Evolutionary conservation across 2,888 invertebrate genomes (phyloP).

Genomic region (Tupiocoris notatus): DNA sequence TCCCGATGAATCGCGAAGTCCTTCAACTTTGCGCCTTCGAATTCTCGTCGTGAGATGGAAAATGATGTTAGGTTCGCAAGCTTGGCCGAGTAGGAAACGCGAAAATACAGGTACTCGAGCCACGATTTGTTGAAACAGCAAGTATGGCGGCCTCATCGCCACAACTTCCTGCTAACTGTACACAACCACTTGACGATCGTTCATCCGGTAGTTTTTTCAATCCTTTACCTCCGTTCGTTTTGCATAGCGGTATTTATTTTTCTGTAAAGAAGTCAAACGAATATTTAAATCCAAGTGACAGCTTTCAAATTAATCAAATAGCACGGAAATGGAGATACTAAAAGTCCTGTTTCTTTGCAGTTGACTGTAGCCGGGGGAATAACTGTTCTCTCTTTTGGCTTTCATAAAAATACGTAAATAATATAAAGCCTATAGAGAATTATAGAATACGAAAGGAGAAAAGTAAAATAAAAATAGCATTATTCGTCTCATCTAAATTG

Average conservation of each 20-base stretch:
- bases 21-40: background rate
- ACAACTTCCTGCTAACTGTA: background rate
- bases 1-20: background rate
- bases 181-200: background rate
- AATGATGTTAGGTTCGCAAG: background rate
- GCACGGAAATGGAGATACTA: too few relatives aligned
- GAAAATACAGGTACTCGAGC: background rate
- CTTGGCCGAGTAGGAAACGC: background rate
- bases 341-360: too few relatives aligned
- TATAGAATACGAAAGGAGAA: too few relatives aligned
- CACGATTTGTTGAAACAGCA: background rate
- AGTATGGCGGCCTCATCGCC: background rate
- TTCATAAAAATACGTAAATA: too few relatives aligned
- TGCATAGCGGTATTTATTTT: background rate
- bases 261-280: too few relatives aligned
- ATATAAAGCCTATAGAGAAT: too few relatives aligned
- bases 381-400: too few relatives aligned
- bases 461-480: too few relatives aligned
- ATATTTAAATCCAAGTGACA: too few relatives aligned
- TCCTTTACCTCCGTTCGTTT: background rate
- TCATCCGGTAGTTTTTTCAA: background rate
- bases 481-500: too few relatives aligned
- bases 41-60: background rate
- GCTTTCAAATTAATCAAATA: too few relatives aligned
- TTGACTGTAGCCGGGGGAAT: too few relatives aligned